Percentiles rank a stretch among this genome's conserved stretches.
These are phyloP conservation scores for Megaleporinus macrocephalus DNA, from an alignment of 2,113 vertebrate species.

Conservation along the genomic window DNA sequence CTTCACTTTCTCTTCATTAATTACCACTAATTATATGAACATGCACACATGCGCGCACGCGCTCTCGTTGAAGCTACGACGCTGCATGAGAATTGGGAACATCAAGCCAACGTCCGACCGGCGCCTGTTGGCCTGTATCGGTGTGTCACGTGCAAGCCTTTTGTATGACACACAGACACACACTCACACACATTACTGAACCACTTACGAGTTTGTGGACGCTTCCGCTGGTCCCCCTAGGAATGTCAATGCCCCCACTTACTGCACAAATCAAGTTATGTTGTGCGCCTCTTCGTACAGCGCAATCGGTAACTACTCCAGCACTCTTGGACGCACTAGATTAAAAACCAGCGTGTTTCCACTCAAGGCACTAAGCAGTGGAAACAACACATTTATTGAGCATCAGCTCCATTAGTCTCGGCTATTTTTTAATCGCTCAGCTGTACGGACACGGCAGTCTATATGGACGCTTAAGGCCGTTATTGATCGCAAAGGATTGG, in stretches of 20 bases:
- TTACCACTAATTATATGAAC: slow-evolving; percentile 99
- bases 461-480: too few relatives aligned
- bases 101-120: slow-evolving; percentile 26
- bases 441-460: too few relatives aligned
- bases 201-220: neutral
- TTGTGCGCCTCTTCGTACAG: too few relatives aligned
- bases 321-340: too few relatives aligned
- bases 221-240: neutral
- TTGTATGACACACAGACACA: neutral
- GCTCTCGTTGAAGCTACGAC: slow-evolving; percentile 88
- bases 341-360: too few relatives aligned
- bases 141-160: neutral
- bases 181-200: neutral
- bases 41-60: slow-evolving; percentile 87
- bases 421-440: too few relatives aligned
- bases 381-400: too few relatives aligned
- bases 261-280: too few relatives aligned
- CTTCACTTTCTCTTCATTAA: slow-evolving; percentile 99
- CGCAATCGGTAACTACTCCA: too few relatives aligned
- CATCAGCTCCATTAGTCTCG: too few relatives aligned
- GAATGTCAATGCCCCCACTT: neutral
- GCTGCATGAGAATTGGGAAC: slow-evolving; percentile 76
- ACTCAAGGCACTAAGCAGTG: too few relatives aligned
- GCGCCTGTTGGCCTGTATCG: slow-evolving; percentile 10
- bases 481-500: too few relatives aligned